phyloP scores from a whole-genome alignment of 2,888 invertebrate genomes.

The Omphaloscelis lunosa region DNA sequence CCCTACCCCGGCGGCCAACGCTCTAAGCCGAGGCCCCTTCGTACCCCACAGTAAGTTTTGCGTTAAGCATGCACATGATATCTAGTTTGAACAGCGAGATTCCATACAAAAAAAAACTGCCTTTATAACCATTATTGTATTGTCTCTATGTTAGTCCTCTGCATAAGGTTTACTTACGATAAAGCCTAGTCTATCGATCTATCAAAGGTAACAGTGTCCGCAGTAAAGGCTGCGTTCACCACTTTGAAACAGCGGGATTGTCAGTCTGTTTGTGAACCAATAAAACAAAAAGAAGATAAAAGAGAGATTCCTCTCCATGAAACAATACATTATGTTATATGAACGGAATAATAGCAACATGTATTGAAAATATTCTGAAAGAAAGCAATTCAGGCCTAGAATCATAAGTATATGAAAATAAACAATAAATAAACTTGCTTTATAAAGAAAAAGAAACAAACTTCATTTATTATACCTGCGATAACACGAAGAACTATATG shows the following conservation, averaged over 20 bases:
- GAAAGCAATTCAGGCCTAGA: slow-evolving; percentile 4
- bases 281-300: slow-evolving; percentile 9
- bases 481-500: background rate
- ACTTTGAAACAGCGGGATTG: slow-evolving; percentile 8
- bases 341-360: slow-evolving; percentile 19
- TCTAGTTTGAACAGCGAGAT: no score
- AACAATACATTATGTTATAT: slow-evolving; percentile 37
- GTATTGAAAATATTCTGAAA: slow-evolving; percentile 17
- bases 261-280: slow-evolving; percentile 28
- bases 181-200: slow-evolving; percentile 3
- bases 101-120: no score
- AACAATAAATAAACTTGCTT: slow-evolving; percentile 9
- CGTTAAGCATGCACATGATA: no score
- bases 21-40: no score
- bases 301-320: slow-evolving; percentile 21
- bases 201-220: background rate
- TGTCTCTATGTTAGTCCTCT: background rate
- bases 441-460: slow-evolving; percentile 14
- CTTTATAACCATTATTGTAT: background rate
- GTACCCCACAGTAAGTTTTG: no score
- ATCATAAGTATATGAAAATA: background rate
- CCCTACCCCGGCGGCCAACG: no score
- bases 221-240: background rate
- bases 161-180: background rate
- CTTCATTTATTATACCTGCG: background rate